Evolutionary conservation across 2,113 vertebrate genomes (phyloP).

Genomic region (Charina bottae): DNA sequence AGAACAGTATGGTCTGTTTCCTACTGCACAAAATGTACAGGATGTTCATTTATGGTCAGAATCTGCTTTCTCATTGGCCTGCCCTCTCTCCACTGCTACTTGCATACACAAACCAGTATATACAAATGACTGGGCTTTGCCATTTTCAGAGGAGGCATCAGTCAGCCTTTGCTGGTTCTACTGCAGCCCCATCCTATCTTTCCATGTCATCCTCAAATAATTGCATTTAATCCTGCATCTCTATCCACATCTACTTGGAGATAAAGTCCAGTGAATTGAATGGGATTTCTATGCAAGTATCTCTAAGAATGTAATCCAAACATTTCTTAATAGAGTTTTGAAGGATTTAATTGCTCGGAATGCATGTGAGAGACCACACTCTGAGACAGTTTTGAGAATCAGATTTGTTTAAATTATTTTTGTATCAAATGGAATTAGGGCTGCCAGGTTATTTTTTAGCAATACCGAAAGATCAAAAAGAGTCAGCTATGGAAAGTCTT

Average conservation of each 20-base stretch:
- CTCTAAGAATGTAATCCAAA: not conserved
- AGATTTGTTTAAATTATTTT: not conserved
- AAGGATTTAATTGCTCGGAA: not conserved
- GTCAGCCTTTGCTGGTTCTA: not conserved
- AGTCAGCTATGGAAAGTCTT: slow-evolving; percentile 9
- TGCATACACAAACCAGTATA: slow-evolving; percentile 5
- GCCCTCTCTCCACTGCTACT: not conserved
- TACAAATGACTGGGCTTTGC: slow-evolving; percentile 3
- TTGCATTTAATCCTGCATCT: not conserved
- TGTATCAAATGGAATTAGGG: not conserved
- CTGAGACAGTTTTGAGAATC: not conserved
- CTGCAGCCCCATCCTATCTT: not conserved
- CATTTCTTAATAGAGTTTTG: not conserved
- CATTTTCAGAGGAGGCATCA: not conserved
- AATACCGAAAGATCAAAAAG: slow-evolving; percentile 9
- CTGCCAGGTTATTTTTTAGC: not conserved
- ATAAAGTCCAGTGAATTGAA: not conserved
- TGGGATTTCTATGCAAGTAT: not conserved
- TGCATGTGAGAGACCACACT: not conserved
- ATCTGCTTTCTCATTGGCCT: not conserved
- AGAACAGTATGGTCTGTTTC: slow-evolving; percentile 13
- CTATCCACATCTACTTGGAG: not conserved
- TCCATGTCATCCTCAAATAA: not conserved
- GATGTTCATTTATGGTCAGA: not conserved
- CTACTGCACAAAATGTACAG: not conserved